Evolutionary conservation across 1,140 invertebrate genomes (phyloP).

Genomic region (Nomia melanderi): DNA sequence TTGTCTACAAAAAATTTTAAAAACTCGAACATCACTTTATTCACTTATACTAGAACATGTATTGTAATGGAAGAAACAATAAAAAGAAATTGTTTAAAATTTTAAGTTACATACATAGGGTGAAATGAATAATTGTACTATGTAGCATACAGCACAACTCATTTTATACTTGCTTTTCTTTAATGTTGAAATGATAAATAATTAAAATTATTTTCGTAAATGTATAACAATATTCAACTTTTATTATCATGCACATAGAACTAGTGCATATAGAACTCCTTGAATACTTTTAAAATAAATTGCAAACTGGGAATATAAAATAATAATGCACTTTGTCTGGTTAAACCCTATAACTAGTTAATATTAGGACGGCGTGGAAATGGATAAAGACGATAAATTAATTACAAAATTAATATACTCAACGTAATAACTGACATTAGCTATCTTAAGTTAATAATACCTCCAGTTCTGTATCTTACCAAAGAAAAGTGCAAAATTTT

Average conservation of each 20-base stretch:
- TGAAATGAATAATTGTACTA: background rate
- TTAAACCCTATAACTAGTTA: conserved; percentile 44
- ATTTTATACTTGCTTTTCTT: background rate
- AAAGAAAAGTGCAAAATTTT: conserved; percentile 30
- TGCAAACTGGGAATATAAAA: conserved; percentile 4
- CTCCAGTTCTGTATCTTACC: conserved; percentile 19
- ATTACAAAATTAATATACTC: background rate
- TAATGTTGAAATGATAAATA: background rate
- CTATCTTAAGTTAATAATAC: conserved; percentile 20
- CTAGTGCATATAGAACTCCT: background rate
- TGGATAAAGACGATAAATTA: conserved; percentile 41
- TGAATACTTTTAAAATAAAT: background rate
- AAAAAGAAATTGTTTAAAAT: background rate
- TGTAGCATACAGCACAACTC: background rate
- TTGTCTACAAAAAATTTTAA: conserved; percentile 48
- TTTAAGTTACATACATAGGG: background rate
- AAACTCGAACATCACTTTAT: conserved; percentile 23
- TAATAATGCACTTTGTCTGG: conserved; percentile 30
- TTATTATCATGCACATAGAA: conserved; percentile 7
- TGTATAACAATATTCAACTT: conserved; percentile 1
- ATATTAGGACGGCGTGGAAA: conserved; percentile 57
- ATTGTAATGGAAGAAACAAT: background rate
- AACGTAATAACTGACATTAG: background rate
- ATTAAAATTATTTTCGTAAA: conserved; percentile 2
- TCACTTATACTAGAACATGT: background rate